Conservation (phyloP, 2,888 invertebrate genomes). For the Oeneis ivallda region DNA sequence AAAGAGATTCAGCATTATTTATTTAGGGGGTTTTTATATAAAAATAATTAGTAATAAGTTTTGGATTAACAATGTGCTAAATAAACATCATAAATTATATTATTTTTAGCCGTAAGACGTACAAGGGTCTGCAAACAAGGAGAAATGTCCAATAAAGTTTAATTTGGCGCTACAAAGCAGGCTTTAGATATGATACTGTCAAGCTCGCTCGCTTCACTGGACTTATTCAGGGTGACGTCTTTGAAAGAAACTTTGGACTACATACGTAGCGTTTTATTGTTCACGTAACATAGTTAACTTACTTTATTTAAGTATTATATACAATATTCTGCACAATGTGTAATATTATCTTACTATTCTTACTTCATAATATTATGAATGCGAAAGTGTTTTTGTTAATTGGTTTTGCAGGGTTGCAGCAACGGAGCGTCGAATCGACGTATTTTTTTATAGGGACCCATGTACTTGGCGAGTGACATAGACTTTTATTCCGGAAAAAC, state of each 20-base stretch:
- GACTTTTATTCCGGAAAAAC: no score
- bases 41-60: not conserved
- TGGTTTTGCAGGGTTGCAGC: no score
- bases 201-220: conserved; percentile 63
- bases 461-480: no score
- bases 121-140: conserved; percentile 52
- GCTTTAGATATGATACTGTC: conserved; percentile 70
- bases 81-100: conserved; percentile 17
- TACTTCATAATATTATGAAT: no score
- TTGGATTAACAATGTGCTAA: conserved; percentile 23
- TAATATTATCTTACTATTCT: no score
- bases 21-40: not conserved
- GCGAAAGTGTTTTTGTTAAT: no score
- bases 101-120: conserved; percentile 4
- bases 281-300: conserved; percentile 10
- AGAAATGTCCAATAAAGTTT: conserved; percentile 77
- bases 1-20: not conserved
- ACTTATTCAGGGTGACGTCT: conserved; percentile 70
- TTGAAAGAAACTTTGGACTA: conserved; percentile 45
- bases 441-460: no score
- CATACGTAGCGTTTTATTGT: conserved; percentile 14
- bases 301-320: not conserved
- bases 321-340: not conserved
- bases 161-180: conserved; percentile 63
- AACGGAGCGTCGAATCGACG: no score